Percentiles rank a stretch among this genome's conserved stretches.
phyloP scores from a whole-genome alignment of 2,797 vertebrate genomes.

The Argya squamiceps region DNA sequence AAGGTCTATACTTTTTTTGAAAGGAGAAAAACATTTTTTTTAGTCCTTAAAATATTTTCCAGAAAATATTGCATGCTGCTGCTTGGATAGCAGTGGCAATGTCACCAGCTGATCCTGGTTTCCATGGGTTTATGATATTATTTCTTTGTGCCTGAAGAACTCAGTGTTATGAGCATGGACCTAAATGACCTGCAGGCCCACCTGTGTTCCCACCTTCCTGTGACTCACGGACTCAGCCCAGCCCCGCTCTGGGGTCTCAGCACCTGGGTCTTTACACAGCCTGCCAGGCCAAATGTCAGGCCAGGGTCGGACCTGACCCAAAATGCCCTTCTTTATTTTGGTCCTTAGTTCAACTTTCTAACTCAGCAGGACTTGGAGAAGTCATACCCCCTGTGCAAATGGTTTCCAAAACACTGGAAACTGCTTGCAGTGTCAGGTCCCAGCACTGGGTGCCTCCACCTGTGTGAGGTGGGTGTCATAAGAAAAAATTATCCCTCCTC shows the following conservation, averaged over 20 bases:
- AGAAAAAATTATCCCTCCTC: neutral
- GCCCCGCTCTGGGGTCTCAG: neutral
- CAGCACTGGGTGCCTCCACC: neutral
- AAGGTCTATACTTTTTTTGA: neutral
- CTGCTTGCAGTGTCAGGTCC: accelerated
- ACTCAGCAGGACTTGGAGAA: neutral
- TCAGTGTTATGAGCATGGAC: neutral
- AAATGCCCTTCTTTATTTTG: neutral
- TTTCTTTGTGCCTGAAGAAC: neutral
- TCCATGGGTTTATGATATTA: neutral
- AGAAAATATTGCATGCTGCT: neutral
- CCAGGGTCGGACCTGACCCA: neutral
- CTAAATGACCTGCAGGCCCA: neutral
- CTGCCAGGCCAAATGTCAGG: neutral
- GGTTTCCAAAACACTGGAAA: neutral
- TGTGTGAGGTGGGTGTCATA: accelerated
- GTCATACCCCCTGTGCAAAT: accelerated
- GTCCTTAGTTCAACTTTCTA: neutral
- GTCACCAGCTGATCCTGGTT: neutral
- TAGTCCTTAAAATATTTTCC: neutral
- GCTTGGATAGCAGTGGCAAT: neutral
- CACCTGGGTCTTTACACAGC: neutral
- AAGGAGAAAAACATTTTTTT: neutral
- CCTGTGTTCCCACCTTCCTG: neutral
- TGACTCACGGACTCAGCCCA: neutral